Percentiles rank a stretch among this genome's conserved stretches.
Conservation (phyloP, 2,888 invertebrate genomes). For the Chymomyza caudatula region DNA sequence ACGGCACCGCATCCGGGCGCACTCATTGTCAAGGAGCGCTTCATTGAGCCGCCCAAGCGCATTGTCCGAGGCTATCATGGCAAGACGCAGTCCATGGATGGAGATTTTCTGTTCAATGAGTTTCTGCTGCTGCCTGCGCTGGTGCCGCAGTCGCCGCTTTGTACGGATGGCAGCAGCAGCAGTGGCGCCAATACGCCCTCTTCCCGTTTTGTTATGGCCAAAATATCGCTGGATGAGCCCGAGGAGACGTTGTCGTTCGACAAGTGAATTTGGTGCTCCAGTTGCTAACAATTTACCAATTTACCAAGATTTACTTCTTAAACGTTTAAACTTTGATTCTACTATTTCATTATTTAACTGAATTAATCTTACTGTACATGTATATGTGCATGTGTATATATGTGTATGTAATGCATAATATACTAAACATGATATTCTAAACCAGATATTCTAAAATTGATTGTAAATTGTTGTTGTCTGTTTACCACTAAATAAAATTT, state of each 20-base stretch:
- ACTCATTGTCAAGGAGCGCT: constrained; percentile 79
- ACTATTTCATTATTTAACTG: background rate
- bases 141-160: constrained; percentile 29
- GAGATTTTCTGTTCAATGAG: constrained; percentile 74
- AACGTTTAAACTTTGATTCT: background rate
- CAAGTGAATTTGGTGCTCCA: background rate
- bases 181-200: constrained; percentile 56
- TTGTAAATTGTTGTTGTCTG: constrained; percentile 4
- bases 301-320: background rate
- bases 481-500: background rate
- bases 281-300: background rate
- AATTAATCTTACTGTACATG: background rate
- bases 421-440: background rate
- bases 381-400: background rate
- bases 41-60: constrained; percentile 79
- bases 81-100: constrained; percentile 76
- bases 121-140: constrained; percentile 69
- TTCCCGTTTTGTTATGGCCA: constrained; percentile 57
- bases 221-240: constrained; percentile 53
- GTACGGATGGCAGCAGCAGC: constrained; percentile 12
- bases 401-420: background rate
- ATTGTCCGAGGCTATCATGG: constrained; percentile 78
- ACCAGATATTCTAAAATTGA: background rate
- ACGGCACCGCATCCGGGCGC: constrained; percentile 75
- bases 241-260: background rate